Evolutionary conservation across 2,888 invertebrate species (phyloP).

Genomic region (Micoletzkya japonica): DNA sequence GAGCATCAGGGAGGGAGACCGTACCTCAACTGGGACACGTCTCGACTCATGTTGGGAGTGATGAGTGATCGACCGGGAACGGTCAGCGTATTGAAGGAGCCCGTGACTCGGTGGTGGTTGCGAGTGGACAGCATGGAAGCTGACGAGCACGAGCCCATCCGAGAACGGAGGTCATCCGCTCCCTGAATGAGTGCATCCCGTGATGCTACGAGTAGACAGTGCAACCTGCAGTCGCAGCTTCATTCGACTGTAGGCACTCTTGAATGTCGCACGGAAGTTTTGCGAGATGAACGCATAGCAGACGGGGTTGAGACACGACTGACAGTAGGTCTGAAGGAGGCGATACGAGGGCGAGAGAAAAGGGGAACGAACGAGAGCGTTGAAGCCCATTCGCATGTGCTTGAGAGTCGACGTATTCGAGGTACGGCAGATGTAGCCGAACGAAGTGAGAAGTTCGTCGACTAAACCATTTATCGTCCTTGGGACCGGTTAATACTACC

Average conservation of each 20-base stretch:
- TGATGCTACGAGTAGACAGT: background rate
- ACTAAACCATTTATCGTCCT: no score
- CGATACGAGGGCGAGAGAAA: background rate
- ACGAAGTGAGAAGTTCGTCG: constrained; percentile 74
- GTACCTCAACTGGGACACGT: constrained; percentile 47
- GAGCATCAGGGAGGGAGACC: constrained; percentile 37
- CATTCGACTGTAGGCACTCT: constrained; percentile 52
- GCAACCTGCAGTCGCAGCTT: constrained; percentile 47
- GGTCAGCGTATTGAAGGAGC: constrained; percentile 49
- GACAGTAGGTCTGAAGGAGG: constrained; percentile 70
- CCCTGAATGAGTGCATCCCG: constrained; percentile 33
- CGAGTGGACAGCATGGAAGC: constrained; percentile 49
- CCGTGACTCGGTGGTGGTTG: constrained; percentile 46
- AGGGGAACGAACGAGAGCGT: constrained; percentile 37
- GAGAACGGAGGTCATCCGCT: constrained; percentile 46
- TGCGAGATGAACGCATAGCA: constrained; percentile 77
- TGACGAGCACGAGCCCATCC: constrained; percentile 49
- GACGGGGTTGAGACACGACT: constrained; percentile 77
- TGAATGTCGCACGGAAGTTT: constrained; percentile 54
- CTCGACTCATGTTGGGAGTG: constrained; percentile 53
- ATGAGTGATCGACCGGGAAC: constrained; percentile 51
- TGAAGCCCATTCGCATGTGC: constrained; percentile 72
- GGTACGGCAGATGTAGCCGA: constrained; percentile 68
- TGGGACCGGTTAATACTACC: background rate
- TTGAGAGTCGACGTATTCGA: constrained; percentile 68